Base-by-base conservation (phyloP, 1,140 invertebrate genomes). In the Drosophila subobscura region DNA sequence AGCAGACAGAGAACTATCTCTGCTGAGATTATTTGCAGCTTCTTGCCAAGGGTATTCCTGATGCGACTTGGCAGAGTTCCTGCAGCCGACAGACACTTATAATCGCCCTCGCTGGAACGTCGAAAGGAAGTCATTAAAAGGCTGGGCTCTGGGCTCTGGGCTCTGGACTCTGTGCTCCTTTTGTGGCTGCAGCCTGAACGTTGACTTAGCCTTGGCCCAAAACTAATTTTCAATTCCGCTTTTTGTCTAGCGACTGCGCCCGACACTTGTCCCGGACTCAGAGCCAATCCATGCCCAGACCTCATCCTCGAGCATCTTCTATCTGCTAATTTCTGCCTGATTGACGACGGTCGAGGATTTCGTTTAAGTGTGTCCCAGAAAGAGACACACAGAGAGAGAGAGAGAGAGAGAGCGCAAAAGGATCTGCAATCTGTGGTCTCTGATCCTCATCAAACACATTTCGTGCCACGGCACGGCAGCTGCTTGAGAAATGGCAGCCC, bases 371-470 rank as follows among this genome's bases (percentile, higher is more conserved):
- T 12, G 25, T 20, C 16, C 3, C 10, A 37, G 33, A 4, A 10
- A 10, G 29, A 37, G 10, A 3, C 2, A 33, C 3, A 33, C 7
- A 33, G 7, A 3, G 7, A 3, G 29, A 37, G 8, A 33, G 22
- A n/a, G n/a, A 42, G 40, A 45, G 10, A 10, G n/a, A 40, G n/a
- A 7, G 50, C 14, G 16, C 25, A 12, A 40, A 61, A 37, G 42
- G 51, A 58, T 76, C 53, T 52, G n/a, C 63, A 55, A 56, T 74
- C 71, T 64, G 53, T 52, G 49, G 54, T 51, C 60, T 45, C 40
- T 60, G 77, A 85, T 86, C 81, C 81, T 85, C 77, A 79, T 85
- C 81, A 85, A 77, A 74, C 81, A 85, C 73, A 77, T 86, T 85
- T 80, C 65, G 65, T 59, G 60, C 27, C 46, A 20, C 16, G 46